Base-by-base conservation (phyloP, 2,113 vertebrate genomes). In the Tauraco erythrolophus region DNA sequence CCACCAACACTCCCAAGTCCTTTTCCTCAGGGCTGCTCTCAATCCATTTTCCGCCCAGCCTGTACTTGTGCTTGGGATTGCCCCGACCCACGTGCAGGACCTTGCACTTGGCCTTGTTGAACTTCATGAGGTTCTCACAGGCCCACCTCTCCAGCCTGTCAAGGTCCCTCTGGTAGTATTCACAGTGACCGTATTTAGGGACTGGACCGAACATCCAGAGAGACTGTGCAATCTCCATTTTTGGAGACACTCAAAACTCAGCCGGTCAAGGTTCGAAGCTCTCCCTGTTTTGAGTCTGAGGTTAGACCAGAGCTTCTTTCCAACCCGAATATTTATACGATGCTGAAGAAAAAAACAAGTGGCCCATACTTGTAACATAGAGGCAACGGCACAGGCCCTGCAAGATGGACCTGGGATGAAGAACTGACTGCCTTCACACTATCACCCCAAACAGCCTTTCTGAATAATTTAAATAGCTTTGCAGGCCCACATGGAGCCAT, bases 271-370 rank as follows among this genome's bases (percentile, higher is more conserved):
- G 64, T 71, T 87, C 3, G 5, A 18, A 84, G 43, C 41, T 13
- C 8, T 30, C 33, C 71, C 45, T 91, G 68, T 71, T 78, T 74
- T 37, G 84, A 89, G 77, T 35, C 5, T 6, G 60, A 82, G 71
- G 72, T 86, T 75, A 78, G 23, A 64, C 19, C 84, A 41, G 71
- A 81, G 60, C 65, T 84, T 70, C 65, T 60, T 81, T 89, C 87
- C 93, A 95, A 87, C 16, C 56, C 77, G 95, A 95, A 96, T 93
- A 95, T 95, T 96, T 96, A 87, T n/a, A 58, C 1, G 39, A 84
- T 81, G 37, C 80, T 82, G 45, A 79, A 78, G 79, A 23, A 43
- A 94, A 96, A 92, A 18, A 33, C 74, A 75, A 80, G 75, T 3
- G 25, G 45, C 64, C 48, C 46, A 11, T 10, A 37, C n/a, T 69